Evolutionary conservation across 23 tunicate genomes (phyloP).

Genomic region (Ciona savignyi): DNA sequence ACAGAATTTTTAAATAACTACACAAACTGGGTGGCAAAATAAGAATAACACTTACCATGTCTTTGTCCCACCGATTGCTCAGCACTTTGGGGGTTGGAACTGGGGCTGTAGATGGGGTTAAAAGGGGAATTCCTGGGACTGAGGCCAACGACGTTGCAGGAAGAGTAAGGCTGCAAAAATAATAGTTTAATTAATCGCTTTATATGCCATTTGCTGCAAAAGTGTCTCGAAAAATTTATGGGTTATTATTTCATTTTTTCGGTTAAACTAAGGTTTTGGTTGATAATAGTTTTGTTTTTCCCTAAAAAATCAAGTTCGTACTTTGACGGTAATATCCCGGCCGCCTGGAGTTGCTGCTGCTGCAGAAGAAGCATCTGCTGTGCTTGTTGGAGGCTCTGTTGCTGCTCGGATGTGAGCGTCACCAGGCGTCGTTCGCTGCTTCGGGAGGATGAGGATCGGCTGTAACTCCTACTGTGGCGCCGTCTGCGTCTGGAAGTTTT

Average conservation of each 20-base stretch:
- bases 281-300: too few species aligned
- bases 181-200: too few species aligned
- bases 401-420: slow-evolving; percentile 45
- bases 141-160: slow-evolving; percentile 1
- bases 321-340: slow-evolving; percentile 78
- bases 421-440: slow-evolving; percentile 26
- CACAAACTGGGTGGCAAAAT: too few species aligned
- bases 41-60: slow-evolving; percentile 52
- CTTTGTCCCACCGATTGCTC: slow-evolving; percentile 64
- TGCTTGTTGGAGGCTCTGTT: slow-evolving; percentile 83
- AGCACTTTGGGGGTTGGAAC: slow-evolving; percentile 24
- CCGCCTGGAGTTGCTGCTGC: slow-evolving; percentile 86
- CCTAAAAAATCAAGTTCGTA: too few species aligned
- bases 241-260: too few species aligned
- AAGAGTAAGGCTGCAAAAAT: slow-evolving; percentile 22
- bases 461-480: slow-evolving; percentile 31
- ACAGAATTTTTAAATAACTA: too few species aligned
- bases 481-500: slow-evolving; percentile 38
- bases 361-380: slow-evolving; percentile 64
- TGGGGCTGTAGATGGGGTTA: slow-evolving; percentile 1
- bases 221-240: too few species aligned
- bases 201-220: too few species aligned
- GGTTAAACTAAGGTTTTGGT: too few species aligned
- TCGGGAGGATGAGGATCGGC: slow-evolving; percentile 33
- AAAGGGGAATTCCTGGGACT: slow-evolving; percentile 10